Base-by-base conservation (phyloP, 2,113 vertebrate species). In the Spilogale gracilis region DNA sequence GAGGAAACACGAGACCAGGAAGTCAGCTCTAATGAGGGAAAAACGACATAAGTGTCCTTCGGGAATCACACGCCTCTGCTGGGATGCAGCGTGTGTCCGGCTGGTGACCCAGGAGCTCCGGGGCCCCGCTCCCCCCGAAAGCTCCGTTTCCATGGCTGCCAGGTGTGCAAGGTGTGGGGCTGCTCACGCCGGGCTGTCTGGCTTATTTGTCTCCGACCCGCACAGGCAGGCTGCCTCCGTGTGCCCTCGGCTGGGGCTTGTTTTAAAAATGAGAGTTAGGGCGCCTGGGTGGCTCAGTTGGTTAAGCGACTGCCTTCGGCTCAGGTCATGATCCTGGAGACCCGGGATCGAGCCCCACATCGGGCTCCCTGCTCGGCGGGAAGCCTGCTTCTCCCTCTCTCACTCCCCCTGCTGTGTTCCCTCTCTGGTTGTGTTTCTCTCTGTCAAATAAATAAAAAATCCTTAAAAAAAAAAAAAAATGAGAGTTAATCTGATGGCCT, bases 11-110 rank as follows among this genome's bases (percentile, higher is more conserved):
- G 10, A 32, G 32, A 52, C 9, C 61, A 14, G 43, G 17, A 69
- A n/a, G 30, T n/a, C 20, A 20, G 60, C 17, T 84, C 82, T 32
- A 12, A 2, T 0, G 43, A 21, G 13, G 48, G 43, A 8, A 2
- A 50, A 56, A n/a, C 32, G 0, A 20, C 4, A 10, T 16, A 10
- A 16, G 18, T 27, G 25, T 84, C 81, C 9, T 63, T 18, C 9
- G 23, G 81, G 58, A 13, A 6, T 18, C 4, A 3, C 23, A 9
- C 2, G 30, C 48, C 50, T 3, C 50, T 18, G 48, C 48, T 4
- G 16, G 9, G 7, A 21, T 1, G 8, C 8, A 6, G 12, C 9
- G 18, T 3, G 18, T 6, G 65, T 56, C 50, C 3, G 9, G 13
- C 11, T 1, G 21, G 12, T 14, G 50, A 11, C 9, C 21, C 8